phyloP scores from a whole-genome alignment of 2,888 invertebrate genomes.

The Caenorhabditis sulstoni region DNA sequence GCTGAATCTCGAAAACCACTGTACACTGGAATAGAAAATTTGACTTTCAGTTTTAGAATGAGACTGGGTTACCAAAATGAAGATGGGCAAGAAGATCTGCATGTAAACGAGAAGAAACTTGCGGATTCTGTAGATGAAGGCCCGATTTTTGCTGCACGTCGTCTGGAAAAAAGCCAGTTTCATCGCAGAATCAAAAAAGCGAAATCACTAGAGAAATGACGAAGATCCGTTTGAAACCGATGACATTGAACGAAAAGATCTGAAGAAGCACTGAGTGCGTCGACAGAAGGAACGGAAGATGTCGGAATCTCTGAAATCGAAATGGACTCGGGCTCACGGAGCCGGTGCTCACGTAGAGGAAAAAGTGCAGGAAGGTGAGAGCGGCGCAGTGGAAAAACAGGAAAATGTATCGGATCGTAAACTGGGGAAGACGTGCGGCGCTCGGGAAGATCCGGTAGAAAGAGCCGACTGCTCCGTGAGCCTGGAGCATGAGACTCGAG shows the following conservation, averaged over 20 bases:
- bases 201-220: background rate
- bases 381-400: slow-evolving; percentile 7
- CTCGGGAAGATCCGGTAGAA: slow-evolving; percentile 14
- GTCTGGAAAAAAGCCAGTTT: background rate
- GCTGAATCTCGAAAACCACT: background rate
- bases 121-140: background rate
- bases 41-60: background rate
- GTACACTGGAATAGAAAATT: background rate
- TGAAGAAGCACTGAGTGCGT: background rate
- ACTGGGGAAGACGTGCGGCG: slow-evolving; percentile 22
- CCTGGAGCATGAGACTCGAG: slow-evolving; percentile 27
- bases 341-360: slow-evolving; percentile 9
- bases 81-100: background rate
- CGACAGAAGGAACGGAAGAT: background rate
- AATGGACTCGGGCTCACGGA: background rate
- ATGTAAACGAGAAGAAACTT: background rate
- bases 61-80: background rate
- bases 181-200: background rate
- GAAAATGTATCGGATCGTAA: slow-evolving; percentile 12
- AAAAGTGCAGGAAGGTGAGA: slow-evolving; percentile 7
- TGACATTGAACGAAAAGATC: background rate
- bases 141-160: background rate
- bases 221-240: background rate
- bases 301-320: slow-evolving; percentile 2
- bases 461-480: slow-evolving; percentile 6